Percentiles rank a stretch among this genome's conserved stretches.
phyloP scores from a whole-genome alignment of 2,797 vertebrate species.

The Sparidentex hasta region DNA sequence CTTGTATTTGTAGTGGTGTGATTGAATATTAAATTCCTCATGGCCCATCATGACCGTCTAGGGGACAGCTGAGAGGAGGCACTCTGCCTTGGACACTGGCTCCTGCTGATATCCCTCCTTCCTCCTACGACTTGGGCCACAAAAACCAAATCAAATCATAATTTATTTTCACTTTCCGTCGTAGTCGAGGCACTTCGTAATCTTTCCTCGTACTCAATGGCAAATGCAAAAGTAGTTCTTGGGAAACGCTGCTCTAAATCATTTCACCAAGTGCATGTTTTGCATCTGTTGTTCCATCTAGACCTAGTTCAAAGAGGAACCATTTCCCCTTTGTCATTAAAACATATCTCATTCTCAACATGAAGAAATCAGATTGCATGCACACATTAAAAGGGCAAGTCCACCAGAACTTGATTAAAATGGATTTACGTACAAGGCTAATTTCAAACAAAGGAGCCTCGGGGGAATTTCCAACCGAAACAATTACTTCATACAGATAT shows the following conservation, averaged over 20 bases:
- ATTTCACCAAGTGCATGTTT: not conserved
- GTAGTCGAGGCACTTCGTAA: not conserved
- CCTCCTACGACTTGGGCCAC: too few species aligned
- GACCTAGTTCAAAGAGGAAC: slow-evolving; percentile 10
- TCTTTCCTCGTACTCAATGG: not conserved
- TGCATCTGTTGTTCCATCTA: not conserved
- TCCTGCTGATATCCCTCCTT: not conserved
- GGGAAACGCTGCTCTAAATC: not conserved
- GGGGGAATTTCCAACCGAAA: slow-evolving; percentile 58
- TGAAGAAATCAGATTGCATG: slow-evolving; percentile 33
- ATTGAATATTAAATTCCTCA: too few species aligned
- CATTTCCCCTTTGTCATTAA: not conserved
- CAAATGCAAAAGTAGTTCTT: not conserved
- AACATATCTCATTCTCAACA: slow-evolving; percentile 1
- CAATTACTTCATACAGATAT: slow-evolving; percentile 69
- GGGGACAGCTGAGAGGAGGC: too few species aligned
- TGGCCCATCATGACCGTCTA: too few species aligned
- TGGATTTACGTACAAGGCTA: slow-evolving; percentile 62
- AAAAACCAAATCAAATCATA: not conserved
- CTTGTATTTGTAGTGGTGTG: too few species aligned
- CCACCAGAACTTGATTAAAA: slow-evolving; percentile 69
- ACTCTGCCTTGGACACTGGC: too few species aligned
- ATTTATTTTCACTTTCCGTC: not conserved
- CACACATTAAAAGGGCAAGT: slow-evolving; percentile 35
- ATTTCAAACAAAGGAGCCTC: slow-evolving; percentile 62